Evolutionary conservation across 37 sponge, comb jelly and placozoan genomes (phyloP).

Genomic region (Aplysina aerophoba): DNA sequence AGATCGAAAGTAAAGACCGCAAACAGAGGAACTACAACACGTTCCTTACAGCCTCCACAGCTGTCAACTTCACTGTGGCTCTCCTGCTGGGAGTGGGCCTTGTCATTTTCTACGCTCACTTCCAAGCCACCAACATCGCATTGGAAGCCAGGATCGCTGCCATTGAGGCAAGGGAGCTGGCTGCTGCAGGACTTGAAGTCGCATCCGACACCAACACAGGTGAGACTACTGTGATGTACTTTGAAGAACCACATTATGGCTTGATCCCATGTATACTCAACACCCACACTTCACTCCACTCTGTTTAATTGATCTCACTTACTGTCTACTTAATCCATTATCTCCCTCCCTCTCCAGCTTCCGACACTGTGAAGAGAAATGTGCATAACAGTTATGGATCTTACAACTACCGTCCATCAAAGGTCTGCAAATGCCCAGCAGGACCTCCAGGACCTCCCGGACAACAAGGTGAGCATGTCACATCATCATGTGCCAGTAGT

Average conservation of each 20-base stretch:
- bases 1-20: neutral
- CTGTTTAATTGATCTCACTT: too few species aligned
- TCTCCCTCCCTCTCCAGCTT: too few species aligned
- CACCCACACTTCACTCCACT: too few species aligned
- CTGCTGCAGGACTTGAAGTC: too few species aligned
- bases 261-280: neutral
- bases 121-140: neutral
- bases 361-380: too few species aligned
- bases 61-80: conserved; percentile 26
- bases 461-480: too few species aligned
- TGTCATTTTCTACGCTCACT: conserved; percentile 1
- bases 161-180: neutral
- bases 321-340: too few species aligned
- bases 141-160: neutral
- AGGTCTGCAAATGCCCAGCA: neutral
- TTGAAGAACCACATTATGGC: neutral
- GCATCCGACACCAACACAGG: too few species aligned
- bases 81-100: conserved; percentile 21
- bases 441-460: conserved; percentile 7
- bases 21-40: neutral
- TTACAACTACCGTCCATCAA: too few species aligned
- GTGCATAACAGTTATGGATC: too few species aligned
- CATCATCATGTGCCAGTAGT: too few species aligned
- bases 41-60: neutral
- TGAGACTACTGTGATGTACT: too few species aligned